A percentile compares a stretch with the other conserved stretches of the same genome.
phyloP scores from a whole-genome alignment of 2,888 invertebrate species.

The Ochropacha duplaris region DNA sequence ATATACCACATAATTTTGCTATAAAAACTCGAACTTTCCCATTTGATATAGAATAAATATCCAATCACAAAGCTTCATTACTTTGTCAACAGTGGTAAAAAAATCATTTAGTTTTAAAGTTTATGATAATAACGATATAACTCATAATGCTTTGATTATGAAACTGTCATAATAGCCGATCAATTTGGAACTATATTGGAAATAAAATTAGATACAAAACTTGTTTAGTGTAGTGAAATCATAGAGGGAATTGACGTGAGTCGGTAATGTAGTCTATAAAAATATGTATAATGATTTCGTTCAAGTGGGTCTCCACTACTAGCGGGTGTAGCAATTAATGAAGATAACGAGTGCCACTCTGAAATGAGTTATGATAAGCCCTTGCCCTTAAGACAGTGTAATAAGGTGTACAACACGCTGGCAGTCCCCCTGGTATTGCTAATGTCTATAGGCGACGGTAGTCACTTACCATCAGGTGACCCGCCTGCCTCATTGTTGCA shows the following conservation, averaged over 20 bases:
- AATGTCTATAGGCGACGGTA: too few relatives aligned
- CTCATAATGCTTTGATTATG: constrained; percentile 46
- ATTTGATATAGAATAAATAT: constrained; percentile 26
- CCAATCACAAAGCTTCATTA: constrained; percentile 26
- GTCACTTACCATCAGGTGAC: too few relatives aligned
- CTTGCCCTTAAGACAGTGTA: too few relatives aligned
- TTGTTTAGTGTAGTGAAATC: constrained; percentile 44
- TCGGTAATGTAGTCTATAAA: constrained; percentile 26
- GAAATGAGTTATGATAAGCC: too few relatives aligned
- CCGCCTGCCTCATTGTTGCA: too few relatives aligned
- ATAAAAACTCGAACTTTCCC: constrained; percentile 35
- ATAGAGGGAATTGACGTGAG: constrained; percentile 24
- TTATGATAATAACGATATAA: constrained; percentile 44
- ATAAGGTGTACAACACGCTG: too few relatives aligned
- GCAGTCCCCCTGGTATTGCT: too few relatives aligned
- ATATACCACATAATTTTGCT: constrained; percentile 36
- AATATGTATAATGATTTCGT: constrained; percentile 27
- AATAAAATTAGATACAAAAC: constrained; percentile 50
- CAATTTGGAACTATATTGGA: constrained; percentile 46
- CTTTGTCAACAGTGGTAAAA: constrained; percentile 46
- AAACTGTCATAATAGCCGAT: constrained; percentile 48
- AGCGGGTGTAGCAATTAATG: constrained; percentile 15
- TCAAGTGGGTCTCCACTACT: constrained; percentile 22
- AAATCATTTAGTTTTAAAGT: constrained; percentile 46
- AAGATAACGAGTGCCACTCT: too few relatives aligned